Evolutionary conservation across 2,113 vertebrate species (phyloP), one percentile per base, ranked within the genome.

Genomic region (Leiothrix lutea): DNA sequence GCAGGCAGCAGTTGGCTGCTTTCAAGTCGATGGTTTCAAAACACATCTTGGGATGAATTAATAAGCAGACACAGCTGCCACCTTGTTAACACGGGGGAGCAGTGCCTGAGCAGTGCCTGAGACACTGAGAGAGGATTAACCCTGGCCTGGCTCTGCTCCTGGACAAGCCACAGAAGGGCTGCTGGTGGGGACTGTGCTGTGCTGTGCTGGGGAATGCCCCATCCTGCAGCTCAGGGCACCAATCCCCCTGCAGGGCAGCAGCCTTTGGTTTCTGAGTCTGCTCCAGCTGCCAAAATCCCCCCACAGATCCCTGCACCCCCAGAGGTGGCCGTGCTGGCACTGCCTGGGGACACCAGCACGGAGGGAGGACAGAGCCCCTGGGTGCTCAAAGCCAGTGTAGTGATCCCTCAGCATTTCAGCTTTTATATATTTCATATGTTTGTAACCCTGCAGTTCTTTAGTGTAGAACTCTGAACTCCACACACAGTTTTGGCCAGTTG

Each of bases 251-350:
- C 36, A 11, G 31, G 38, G 33, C 54, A 53, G 47, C 25, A 80
- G 60, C 56, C 26, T 66, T 74, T 26, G 67, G 70, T 79, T 74
- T 8, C 51, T 33, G 38, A 5, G 0, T 2, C 29, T 33, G 47
- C 8, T 9, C 4, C 2, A 75, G 61, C 7, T 51, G 80, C n/a
- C 54, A 61, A 0, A 0, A 0, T 22, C 60, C 58, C 45, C 28
- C 16, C 61, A 1, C 25, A 29, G 13, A 0, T 2, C 56, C n/a
- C 38, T 26, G 44, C 5, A 4, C 5, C 60, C 16, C 2, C 3
- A 47, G 85, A 24, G 33, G 5, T 33, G 80, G 29, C 61, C 0
- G 0, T 33, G 60, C 56, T 78, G 56, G 19, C n/a, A 5, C 56
- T 53, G 78, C 78, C 24, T 6, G 29, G 73, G 42, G 57, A 45